Evolutionary conservation across 2,888 invertebrate genomes (phyloP).

Genomic region (Platycheirus albimanus): DNA sequence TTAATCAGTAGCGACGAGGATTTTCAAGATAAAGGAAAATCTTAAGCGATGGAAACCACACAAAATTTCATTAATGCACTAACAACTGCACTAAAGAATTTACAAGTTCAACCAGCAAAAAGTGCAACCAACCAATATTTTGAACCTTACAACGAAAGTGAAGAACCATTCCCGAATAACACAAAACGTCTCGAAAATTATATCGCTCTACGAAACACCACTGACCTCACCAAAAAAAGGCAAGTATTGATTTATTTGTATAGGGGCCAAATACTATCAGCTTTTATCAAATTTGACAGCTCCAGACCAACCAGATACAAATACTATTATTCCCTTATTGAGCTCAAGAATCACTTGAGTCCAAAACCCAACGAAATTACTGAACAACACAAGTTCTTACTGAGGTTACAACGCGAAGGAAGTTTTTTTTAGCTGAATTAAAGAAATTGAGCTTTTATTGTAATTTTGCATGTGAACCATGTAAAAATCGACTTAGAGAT

Average conservation of each 20-base stretch:
- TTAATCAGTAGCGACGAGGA: background rate
- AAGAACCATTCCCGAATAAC: too few relatives aligned
- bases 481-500: slow-evolving; percentile 25
- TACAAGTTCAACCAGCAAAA: background rate
- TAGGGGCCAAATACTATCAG: slow-evolving; percentile 34
- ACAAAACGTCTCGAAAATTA: slow-evolving; percentile 12
- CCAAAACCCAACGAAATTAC: too few relatives aligned
- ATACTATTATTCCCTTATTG: slow-evolving; percentile 25
- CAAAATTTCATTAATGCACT: background rate
- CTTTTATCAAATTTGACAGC: slow-evolving; percentile 39
- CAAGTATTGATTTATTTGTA: slow-evolving; percentile 27
- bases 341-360: slow-evolving; percentile 16
- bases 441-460: too few relatives aligned
- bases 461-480: too few relatives aligned
- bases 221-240: slow-evolving; percentile 15
- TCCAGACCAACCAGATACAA: slow-evolving; percentile 20
- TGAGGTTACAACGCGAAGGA: too few relatives aligned
- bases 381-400: too few relatives aligned
- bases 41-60: background rate
- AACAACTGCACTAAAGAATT: background rate
- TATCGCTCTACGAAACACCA: too few relatives aligned
- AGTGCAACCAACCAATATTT: slow-evolving; percentile 1
- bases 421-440: too few relatives aligned
- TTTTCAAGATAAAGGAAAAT: background rate
- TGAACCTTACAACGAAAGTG: slow-evolving; percentile 14